Conservation (phyloP, 2,888 invertebrate genomes). For the Drosophila dives region DNA sequence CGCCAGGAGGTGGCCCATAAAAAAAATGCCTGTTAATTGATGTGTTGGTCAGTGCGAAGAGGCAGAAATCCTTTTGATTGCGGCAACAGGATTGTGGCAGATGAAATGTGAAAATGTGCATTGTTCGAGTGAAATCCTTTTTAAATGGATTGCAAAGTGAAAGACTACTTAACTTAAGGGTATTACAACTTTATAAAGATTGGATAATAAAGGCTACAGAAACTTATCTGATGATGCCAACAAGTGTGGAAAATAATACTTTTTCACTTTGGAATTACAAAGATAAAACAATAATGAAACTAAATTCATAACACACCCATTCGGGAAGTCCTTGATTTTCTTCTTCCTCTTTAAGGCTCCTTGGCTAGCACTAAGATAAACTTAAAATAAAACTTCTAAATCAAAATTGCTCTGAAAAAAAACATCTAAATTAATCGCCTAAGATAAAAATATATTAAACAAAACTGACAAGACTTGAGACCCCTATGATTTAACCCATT, state of each 20-base stretch:
- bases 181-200: neutral
- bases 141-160: neutral
- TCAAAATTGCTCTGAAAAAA: neutral
- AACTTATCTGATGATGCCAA: neutral
- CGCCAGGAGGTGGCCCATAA: slow-evolving; percentile 35
- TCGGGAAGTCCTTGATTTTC: neutral
- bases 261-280: neutral
- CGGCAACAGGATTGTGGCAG: slow-evolving; percentile 12
- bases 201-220: neutral
- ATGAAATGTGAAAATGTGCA: slow-evolving; percentile 17
- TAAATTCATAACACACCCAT: neutral
- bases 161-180: neutral
- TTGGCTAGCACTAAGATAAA: neutral
- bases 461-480: neutral
- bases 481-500: neutral
- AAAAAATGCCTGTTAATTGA: slow-evolving; percentile 43
- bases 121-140: neutral
- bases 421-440: neutral
- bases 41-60: slow-evolving; percentile 12
- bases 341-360: neutral
- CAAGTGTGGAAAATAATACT: neutral
- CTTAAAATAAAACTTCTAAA: neutral
- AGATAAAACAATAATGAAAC: neutral
- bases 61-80: slow-evolving; percentile 24
- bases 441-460: neutral